Evolutionary conservation across 2,888 invertebrate species (phyloP).

Genomic region (Argyra leucocephala): DNA sequence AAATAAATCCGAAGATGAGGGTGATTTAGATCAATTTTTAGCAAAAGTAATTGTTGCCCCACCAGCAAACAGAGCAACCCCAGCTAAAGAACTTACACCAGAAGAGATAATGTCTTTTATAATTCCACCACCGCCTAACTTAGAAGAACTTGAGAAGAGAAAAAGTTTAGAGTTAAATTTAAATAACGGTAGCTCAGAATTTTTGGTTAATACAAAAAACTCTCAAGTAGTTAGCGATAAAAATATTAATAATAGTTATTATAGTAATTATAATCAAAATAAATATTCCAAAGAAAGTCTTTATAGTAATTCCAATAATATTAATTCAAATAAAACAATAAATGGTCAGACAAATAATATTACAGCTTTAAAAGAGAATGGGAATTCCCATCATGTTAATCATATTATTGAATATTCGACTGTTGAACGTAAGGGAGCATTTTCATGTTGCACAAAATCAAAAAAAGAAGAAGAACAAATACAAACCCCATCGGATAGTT

Average conservation of each 20-base stretch:
- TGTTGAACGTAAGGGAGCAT: constrained; percentile 61
- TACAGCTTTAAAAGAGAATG: not conserved
- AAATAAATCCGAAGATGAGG: constrained; percentile 32
- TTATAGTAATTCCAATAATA: constrained; percentile 48
- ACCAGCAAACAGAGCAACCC: constrained; percentile 63
- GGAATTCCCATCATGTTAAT: constrained; percentile 33
- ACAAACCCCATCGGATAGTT: not conserved
- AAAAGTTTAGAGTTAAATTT: constrained; percentile 20
- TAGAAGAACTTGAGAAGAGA: constrained; percentile 40
- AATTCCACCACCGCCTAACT: constrained; percentile 66
- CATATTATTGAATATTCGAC: constrained; percentile 60
- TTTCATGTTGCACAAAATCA: constrained; percentile 60
- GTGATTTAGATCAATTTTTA: constrained; percentile 70
- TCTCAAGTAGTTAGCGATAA: constrained; percentile 39
- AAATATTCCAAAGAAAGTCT: constrained; percentile 41
- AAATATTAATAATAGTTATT: constrained; percentile 24
- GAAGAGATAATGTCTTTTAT: constrained; percentile 79
- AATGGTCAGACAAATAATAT: constrained; percentile 10
- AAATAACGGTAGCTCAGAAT: not conserved
- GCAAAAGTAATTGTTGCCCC: constrained; percentile 71
- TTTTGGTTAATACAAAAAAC: constrained; percentile 2
- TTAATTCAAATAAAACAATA: constrained; percentile 13
- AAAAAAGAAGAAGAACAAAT: constrained; percentile 47
- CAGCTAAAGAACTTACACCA: constrained; percentile 66
- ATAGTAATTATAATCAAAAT: constrained; percentile 18